Evolutionary conservation across 2,888 invertebrate species (phyloP).

Genomic region (Melipona bicolor): DNA sequence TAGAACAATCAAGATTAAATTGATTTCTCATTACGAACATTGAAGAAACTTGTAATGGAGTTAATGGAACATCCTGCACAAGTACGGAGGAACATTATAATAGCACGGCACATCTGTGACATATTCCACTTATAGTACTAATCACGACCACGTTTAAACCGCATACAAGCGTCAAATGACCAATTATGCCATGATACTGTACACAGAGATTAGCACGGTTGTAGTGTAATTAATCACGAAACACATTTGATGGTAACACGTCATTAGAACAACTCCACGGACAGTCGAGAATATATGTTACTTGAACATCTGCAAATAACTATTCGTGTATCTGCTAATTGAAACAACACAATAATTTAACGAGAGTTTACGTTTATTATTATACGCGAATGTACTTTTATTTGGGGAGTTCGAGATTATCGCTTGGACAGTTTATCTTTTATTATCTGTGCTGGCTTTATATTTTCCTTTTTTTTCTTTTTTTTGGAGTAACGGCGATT

Average conservation of each 20-base stretch:
- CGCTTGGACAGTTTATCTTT: not conserved
- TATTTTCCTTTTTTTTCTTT: not conserved
- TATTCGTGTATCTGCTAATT: not conserved
- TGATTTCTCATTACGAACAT: not conserved
- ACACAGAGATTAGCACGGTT: conserved; percentile 49
- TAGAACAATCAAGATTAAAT: not conserved
- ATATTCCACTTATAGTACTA: conserved; percentile 59
- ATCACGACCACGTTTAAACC: conserved; percentile 60
- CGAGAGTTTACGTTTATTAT: not conserved
- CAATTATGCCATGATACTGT: conserved; percentile 59
- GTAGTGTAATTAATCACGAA: conserved; percentile 53
- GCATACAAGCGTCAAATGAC: conserved; percentile 62
- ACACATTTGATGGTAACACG: conserved; percentile 43
- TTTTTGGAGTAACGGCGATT: not conserved
- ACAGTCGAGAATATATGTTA: not conserved
- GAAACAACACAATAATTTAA: not conserved
- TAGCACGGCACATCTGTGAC: conserved; percentile 44
- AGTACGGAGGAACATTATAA: conserved; percentile 50
- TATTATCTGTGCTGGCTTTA: not conserved
- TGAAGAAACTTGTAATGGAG: conserved; percentile 4
- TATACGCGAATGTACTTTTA: not conserved
- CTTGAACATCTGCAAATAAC: conserved; percentile 16
- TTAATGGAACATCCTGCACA: conserved; percentile 5
- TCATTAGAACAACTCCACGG: conserved; percentile 38
- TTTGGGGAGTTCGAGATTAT: not conserved